phyloP scores from a whole-genome alignment of 2,113 vertebrate species.

The Serinus canaria region DNA sequence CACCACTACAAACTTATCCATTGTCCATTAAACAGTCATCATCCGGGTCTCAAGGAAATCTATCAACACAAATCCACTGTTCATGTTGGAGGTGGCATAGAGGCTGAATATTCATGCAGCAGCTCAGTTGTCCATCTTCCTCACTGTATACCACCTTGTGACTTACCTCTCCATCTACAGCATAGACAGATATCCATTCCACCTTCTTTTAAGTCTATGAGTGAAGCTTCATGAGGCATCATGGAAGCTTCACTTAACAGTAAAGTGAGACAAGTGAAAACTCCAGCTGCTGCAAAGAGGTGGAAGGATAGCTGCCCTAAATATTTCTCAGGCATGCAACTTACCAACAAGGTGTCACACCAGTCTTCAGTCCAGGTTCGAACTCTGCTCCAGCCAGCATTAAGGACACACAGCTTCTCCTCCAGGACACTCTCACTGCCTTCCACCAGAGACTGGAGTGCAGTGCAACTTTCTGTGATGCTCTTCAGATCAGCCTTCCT shows the following conservation, averaged over 20 bases:
- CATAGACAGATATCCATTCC: neutral
- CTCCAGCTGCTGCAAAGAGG: neutral
- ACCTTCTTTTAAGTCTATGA: neutral
- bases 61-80: neutral
- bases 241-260: neutral
- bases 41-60: neutral
- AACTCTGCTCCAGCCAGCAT: constrained; percentile 85
- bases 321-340: neutral
- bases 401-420: constrained; percentile 84
- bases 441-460: constrained; percentile 85
- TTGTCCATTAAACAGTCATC: neutral
- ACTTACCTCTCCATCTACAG: neutral
- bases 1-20: neutral
- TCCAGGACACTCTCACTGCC: constrained; percentile 84
- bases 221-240: neutral
- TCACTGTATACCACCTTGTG: neutral
- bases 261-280: neutral
- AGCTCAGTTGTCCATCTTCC: neutral
- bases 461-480: constrained; percentile 85
- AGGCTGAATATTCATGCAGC: neutral
- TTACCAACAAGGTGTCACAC: constrained; percentile 88
- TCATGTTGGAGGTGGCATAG: neutral
- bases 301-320: neutral
- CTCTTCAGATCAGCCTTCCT: constrained; percentile 83
- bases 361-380: constrained; percentile 91